Base-by-base conservation (phyloP, 2,797 vertebrate species). In the Helicolenus hilgendorfi region DNA sequence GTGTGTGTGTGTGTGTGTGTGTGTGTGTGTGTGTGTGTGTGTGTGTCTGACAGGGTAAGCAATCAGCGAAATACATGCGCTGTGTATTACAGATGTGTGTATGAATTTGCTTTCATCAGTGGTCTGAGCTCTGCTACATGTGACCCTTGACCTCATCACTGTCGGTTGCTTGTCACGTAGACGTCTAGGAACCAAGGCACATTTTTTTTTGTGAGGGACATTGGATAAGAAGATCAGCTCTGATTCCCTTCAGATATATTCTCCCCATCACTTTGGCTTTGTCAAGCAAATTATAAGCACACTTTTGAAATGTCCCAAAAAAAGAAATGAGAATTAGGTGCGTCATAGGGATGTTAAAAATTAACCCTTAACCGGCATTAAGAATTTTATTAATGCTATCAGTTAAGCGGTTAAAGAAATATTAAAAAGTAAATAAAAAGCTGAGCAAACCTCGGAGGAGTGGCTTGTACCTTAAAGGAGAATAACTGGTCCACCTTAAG, bases 111-210 rank as follows among this genome's bases (percentile, higher is more conserved):
- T 81, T 1, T 92, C 77, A 90, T 93, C 84, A 86, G 67, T 10
- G 22, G 49, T 58, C 74, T 80, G 76, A 87, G 71, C 83, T 35
- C 49, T 24, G 85, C 22, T 31, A 86, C 83, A 84, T 1, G 18
- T 89, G 89, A 94, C 91, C 93, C 31, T 60, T 94, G 92, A 91
- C 91, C 88, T 91, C 60, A 84, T 89, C 77, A n/a, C 31, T 36
- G 24, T 6, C 8, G 68, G 11, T 4, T 65, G 68, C 80, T 79
- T 84, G 72, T 89, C 58, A 24, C 15, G 67, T 45, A 41, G 60
- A 83, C 64, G 58, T 82, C 18, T 2, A 58, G 26, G 27, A 76
- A 71, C 7, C 1, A 45, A 55, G 27, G 9, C 26, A 27, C 49
- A 18, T 35, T 56, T 4, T 71, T 56, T 18, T 33, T 29, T 22